Percentiles rank a stretch among this genome's conserved stretches.
Evolutionary conservation across 2,797 vertebrate genomes (phyloP).

Genomic region (Neomorphus geoffroyi): DNA sequence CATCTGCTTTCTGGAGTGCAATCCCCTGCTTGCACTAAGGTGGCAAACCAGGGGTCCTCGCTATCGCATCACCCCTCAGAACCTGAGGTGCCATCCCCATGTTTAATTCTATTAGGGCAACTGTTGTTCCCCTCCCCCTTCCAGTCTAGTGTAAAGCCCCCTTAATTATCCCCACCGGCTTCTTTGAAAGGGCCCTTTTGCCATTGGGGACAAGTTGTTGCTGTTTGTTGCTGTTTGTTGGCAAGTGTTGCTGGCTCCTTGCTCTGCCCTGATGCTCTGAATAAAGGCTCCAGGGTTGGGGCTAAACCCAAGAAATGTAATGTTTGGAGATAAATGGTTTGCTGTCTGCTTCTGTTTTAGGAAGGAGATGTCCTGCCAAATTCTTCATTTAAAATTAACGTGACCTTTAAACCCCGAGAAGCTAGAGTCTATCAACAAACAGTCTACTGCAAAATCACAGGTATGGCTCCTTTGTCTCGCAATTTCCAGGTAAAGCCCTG

Average conservation of each 20-base stretch:
- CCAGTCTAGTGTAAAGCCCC: too few relatives aligned
- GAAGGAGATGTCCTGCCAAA: constrained; percentile 88
- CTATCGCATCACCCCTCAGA: too few relatives aligned
- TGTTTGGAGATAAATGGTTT: not conserved
- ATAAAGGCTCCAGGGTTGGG: not conserved
- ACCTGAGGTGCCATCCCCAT: too few relatives aligned
- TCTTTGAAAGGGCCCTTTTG: too few relatives aligned
- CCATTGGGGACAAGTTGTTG: too few relatives aligned
- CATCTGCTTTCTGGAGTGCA: too few relatives aligned
- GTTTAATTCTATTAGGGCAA: too few relatives aligned
- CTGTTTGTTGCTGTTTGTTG: too few relatives aligned
- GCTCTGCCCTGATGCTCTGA: not conserved
- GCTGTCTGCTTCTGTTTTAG: constrained; percentile 67
- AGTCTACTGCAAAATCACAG: constrained; percentile 86
- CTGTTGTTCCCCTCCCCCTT: too few relatives aligned
- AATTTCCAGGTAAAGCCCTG: not conserved
- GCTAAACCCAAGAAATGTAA: not conserved
- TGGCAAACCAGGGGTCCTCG: too few relatives aligned
- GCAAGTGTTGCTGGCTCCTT: not conserved
- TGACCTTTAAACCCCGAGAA: constrained; percentile 84
- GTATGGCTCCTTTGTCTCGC: constrained; percentile 45
- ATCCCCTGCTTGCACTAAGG: too few relatives aligned
- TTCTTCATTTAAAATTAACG: constrained; percentile 75
- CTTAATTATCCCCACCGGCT: too few relatives aligned
- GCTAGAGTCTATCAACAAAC: constrained; percentile 81